Conservation (phyloP, 2,113 vertebrate genomes). For the Corythornis cristatus region DNA sequence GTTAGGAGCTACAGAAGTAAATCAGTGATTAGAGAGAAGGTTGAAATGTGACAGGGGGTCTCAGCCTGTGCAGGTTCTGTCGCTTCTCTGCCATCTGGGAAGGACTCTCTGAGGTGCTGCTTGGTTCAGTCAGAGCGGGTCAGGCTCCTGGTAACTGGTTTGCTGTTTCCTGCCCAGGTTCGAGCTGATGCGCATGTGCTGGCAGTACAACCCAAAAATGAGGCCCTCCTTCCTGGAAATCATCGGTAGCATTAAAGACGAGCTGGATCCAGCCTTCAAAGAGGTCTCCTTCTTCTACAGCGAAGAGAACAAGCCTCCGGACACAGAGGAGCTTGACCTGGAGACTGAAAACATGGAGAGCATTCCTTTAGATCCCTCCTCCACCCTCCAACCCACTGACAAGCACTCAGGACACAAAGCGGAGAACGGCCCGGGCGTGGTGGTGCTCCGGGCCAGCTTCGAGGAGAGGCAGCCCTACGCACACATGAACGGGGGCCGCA, state of each 20-base stretch:
- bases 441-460: constrained; percentile 88
- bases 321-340: constrained; percentile 93
- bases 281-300: constrained; percentile 99
- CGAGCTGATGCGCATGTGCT: constrained; percentile 98
- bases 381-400: constrained; percentile 86
- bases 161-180: constrained; percentile 78
- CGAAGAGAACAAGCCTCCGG: constrained; percentile 95
- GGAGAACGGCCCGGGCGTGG: constrained; percentile 87
- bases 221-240: constrained; percentile 96
- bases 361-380: constrained; percentile 92
- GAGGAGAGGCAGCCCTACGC: constrained; percentile 94
- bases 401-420: constrained; percentile 89
- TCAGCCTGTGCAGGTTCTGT: background rate
- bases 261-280: constrained; percentile 90
- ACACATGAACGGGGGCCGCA: constrained; percentile 97
- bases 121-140: accelerated
- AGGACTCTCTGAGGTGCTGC: accelerated
- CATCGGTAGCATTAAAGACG: constrained; percentile 93
- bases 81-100: accelerated
- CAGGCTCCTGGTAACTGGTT: background rate
- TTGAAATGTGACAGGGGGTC: background rate
- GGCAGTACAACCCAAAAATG: constrained; percentile 99
- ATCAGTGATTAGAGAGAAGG: background rate
- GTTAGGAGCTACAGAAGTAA: background rate
- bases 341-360: constrained; percentile 97